Base-by-base conservation (phyloP, 1,140 invertebrate species). In the Zelostemma sp. region DNA sequence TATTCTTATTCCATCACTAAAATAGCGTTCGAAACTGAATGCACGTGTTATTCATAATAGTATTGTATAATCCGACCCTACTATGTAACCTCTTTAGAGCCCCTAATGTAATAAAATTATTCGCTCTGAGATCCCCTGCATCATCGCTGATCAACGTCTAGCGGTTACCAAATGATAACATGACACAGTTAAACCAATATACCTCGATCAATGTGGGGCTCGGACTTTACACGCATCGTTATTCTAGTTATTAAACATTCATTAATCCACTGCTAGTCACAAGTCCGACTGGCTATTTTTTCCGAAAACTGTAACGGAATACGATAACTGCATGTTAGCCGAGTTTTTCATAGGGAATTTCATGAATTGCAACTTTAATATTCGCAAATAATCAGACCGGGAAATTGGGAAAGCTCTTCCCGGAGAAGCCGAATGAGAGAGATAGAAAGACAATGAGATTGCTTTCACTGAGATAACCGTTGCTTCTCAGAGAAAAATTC, bases 91-190 rank as follows among this genome's bases (percentile, higher is more conserved):
- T 68, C 55, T 73, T 64, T 70, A 69, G 65, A 60, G 59, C 63
- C 63, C 71, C 66, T 66, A 48, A 68, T 63, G 78, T 82, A 82
- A 85, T 83, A 80, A 82, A 83, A 84, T 84, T 84, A 83, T 85
- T 81, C 78, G 80, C 75, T 82, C 71, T 69, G 75, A 73, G 76
- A 81, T 77, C 76, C 76, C 75, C 74, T 78, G 74, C 72, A 60
- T 74, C 68, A 72, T 67, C 78, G 78, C 16, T 69, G 63, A 70
- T 79, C 74, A 75, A 68, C 64, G 68, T 75, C 74, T 64, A 74
- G 66, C 74, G 70, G 72, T 75, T 81, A 80, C 76, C 77, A 75
- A 77, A 75, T 75, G 75, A 80, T 81, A 76, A 80, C 72, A 78
- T 75, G 71, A 68, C 64, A 69, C 70, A 73, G 67, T 72, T 69